Evolutionary conservation across 1,140 invertebrate genomes (phyloP), one percentile per base, ranked within the genome.

Genomic region (Cheumatopsyche charites): DNA sequence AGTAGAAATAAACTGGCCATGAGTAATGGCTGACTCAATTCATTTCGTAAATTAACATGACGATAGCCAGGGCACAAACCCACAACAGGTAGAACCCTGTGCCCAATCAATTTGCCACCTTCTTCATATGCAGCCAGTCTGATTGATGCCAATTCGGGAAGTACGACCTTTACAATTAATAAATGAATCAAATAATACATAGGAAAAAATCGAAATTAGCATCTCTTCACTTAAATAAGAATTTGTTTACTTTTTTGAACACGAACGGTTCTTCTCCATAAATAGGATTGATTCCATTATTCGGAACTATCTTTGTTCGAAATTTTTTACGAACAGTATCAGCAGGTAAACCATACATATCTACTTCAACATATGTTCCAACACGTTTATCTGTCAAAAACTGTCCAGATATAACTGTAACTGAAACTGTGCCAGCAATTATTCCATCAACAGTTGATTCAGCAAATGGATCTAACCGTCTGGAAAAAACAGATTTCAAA

Each of bases 371-470:
- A 79, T 96, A 99, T 0, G 96, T 98, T 17, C 96, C 96, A 15
- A 95, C 92, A 75, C 96, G 90, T 82, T 96, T 97, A 78, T 99
- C 97, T 1, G 93, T 96, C 58, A 99, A 84, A 83, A 99, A 98
- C 85, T 99, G 97, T 0, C 94, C 92, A 0, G 91, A 92, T 76
- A 93, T 87, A 11, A 96, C 94, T 71, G 93, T 91, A 43, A 99
- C 94, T 62, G 93, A 92, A 66, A 99, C 94, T 7, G 94, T 96
- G 13, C 96, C 97, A 13, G 98, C 97, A 78, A 99, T 99, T 67
- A 99, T 98, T 68, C 98, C 98, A 85, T 99, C 98, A 3, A 99
- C 97, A 9, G 96, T 98, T 65, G 95, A 97, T 84, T 99, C 98
- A 0, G 97, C 97, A 82, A 99, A 99, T 1, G 97, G 98, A 87